A percentile compares a stretch with the other conserved stretches of the same genome.
phyloP scores from a whole-genome alignment of 2,888 invertebrate genomes.

The Poecilus cupreus region DNA sequence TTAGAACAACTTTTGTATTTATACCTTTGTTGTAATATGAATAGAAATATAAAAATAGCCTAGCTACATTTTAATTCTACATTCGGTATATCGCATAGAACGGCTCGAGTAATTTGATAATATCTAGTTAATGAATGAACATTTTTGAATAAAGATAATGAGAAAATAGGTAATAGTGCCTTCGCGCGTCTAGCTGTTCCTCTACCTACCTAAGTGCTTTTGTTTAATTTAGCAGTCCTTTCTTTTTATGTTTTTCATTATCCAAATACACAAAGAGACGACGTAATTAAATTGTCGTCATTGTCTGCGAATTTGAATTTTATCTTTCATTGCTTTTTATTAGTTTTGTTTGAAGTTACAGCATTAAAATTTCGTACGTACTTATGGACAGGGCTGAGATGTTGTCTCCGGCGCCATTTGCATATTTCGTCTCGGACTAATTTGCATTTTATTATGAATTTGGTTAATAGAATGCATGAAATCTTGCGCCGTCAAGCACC shows the following conservation, averaged over 20 bases:
- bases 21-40: too few species aligned
- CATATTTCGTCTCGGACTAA: constrained; percentile 45
- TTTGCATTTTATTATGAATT: constrained; percentile 58
- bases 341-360: constrained; percentile 54
- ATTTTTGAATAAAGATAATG: neutral
- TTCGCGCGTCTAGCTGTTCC: neutral
- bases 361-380: constrained; percentile 52
- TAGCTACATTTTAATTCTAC: too few species aligned
- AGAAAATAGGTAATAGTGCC: constrained; percentile 12
- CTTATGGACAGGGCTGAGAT: constrained; percentile 39
- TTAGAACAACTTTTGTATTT: too few species aligned
- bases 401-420: constrained; percentile 39
- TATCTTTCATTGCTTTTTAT: constrained; percentile 59
- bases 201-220: constrained; percentile 5
- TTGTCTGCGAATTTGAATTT: constrained; percentile 56
- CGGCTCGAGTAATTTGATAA: too few species aligned
- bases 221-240: constrained; percentile 35
- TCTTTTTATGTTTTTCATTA: constrained; percentile 45
- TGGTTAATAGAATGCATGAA: constrained; percentile 55
- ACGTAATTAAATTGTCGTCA: constrained; percentile 56
- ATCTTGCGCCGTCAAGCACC: constrained; percentile 19
- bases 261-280: constrained; percentile 45
- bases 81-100: too few species aligned
- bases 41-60: neutral
- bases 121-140: too few species aligned